Evolutionary conservation across 2,797 vertebrate genomes (phyloP).

Genomic region (Sebastes nivosus): DNA sequence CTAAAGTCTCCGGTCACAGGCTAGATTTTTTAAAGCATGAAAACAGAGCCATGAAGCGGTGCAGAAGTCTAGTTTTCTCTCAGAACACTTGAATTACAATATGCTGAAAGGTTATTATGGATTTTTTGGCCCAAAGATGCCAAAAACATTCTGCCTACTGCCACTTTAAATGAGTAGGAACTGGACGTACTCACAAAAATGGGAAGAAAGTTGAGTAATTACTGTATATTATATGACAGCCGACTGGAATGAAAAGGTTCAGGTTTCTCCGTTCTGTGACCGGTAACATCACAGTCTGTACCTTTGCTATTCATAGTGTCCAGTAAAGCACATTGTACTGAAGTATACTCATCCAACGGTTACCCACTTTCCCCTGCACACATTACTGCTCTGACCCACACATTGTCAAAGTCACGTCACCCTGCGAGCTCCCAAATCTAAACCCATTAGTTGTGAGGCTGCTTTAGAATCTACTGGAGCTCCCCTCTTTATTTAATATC

Average conservation of each 20-base stretch:
- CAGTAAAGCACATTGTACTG: conserved; percentile 3
- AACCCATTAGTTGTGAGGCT: conserved; percentile 44
- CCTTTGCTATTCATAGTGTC: conserved; percentile 1
- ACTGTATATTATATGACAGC: neutral
- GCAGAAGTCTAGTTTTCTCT: too few relatives aligned
- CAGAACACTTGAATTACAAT: too few relatives aligned
- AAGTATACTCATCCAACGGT: conserved; percentile 13
- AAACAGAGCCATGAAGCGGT: too few relatives aligned
- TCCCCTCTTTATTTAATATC: conserved; percentile 40
- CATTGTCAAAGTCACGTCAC: conserved; percentile 32
- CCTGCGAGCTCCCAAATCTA: conserved; percentile 15
- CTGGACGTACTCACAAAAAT: neutral
- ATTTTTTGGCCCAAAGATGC: too few relatives aligned
- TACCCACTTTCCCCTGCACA: neutral
- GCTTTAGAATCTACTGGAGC: conserved; percentile 20
- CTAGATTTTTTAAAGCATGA: too few relatives aligned
- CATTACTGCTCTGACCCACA: conserved; percentile 19
- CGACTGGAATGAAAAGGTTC: neutral
- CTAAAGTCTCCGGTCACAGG: too few relatives aligned
- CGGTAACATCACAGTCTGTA: neutral
- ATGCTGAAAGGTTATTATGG: too few relatives aligned
- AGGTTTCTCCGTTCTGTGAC: neutral
- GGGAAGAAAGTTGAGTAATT: neutral
- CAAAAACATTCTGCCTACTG: too few relatives aligned
- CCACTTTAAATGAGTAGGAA: neutral